Evolutionary conservation across 2,113 vertebrate species (phyloP).

Genomic region (Columba livia): DNA sequence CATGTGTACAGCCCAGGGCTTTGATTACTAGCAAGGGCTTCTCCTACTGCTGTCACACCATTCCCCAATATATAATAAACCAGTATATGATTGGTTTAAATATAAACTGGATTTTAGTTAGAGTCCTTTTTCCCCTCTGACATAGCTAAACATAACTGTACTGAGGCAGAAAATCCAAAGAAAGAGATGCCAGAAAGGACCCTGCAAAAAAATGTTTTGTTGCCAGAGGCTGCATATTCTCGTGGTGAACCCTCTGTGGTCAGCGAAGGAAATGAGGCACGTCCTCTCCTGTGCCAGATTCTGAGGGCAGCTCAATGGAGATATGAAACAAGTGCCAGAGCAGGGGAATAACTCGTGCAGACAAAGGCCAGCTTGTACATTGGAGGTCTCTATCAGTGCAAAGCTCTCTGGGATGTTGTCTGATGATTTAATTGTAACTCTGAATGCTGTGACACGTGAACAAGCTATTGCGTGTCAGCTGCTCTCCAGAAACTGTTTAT

Average conservation of each 20-base stretch:
- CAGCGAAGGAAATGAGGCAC: neutral
- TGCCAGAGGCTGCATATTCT: neutral
- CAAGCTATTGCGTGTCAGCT: slow-evolving; percentile 26
- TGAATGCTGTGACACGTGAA: slow-evolving; percentile 48
- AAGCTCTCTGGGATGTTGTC: slow-evolving; percentile 20
- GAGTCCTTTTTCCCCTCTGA: neutral
- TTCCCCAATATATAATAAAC: neutral
- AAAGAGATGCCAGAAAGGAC: neutral
- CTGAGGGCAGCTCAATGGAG: neutral
- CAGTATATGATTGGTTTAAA: neutral
- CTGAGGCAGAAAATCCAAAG: neutral
- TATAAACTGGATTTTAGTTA: neutral
- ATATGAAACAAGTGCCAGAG: neutral
- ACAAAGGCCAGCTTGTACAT: neutral
- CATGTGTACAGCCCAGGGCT: neutral
- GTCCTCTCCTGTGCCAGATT: neutral
- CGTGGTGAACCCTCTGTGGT: neutral
- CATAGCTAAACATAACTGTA: neutral
- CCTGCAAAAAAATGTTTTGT: neutral
- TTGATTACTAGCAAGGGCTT: neutral
- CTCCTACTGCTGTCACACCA: neutral
- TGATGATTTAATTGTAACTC: slow-evolving; percentile 39
- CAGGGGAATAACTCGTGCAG: neutral
- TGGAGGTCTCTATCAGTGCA: slow-evolving; percentile 18
- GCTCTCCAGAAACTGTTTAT: slow-evolving; percentile 2